These are phyloP conservation scores for Archocentrus centrarchus DNA, from an alignment of 2,113 vertebrate genomes.

Conservation along the genomic window DNA sequence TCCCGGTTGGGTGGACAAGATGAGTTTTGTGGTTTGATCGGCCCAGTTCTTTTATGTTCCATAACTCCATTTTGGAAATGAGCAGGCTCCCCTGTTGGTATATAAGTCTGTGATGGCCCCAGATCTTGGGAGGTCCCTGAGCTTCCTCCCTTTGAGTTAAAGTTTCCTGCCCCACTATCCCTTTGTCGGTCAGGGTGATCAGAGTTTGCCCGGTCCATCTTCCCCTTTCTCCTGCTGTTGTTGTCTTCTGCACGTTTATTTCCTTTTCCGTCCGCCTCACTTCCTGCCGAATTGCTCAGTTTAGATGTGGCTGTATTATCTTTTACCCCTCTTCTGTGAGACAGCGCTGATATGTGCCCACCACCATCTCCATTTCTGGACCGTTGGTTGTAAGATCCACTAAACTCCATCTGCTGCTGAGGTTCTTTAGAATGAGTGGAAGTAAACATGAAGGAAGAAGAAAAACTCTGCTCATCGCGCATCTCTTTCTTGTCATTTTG, in stretches of 20 bases:
- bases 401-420: conserved; percentile 66
- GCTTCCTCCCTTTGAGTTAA: conserved; percentile 82
- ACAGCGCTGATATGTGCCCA: conserved; percentile 32
- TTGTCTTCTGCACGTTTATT: conserved; percentile 79
- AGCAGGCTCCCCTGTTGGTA: conserved; percentile 20
- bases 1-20: conserved; percentile 78
- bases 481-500: conserved; percentile 76
- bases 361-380: conserved; percentile 67
- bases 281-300: conserved; percentile 71
- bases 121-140: conserved; percentile 79
- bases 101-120: conserved; percentile 76
- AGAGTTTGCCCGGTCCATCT: conserved; percentile 84
- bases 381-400: conserved; percentile 62
- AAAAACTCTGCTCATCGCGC: conserved; percentile 50
- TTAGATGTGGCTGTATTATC: conserved; percentile 83
- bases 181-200: conserved; percentile 85
- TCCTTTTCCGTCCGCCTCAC: conserved; percentile 72
- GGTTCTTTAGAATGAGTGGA: conserved; percentile 86
- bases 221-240: conserved; percentile 84
- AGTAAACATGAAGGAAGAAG: conserved; percentile 31
- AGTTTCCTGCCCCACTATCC: conserved; percentile 80
- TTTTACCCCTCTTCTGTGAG: conserved; percentile 77
- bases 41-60: conserved; percentile 89
- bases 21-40: conserved; percentile 84
- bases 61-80: conserved; percentile 89